Evolutionary conservation across 2,888 invertebrate species (phyloP), one percentile per base, ranked within the genome.

Genomic region (Drosophila mulleri): DNA sequence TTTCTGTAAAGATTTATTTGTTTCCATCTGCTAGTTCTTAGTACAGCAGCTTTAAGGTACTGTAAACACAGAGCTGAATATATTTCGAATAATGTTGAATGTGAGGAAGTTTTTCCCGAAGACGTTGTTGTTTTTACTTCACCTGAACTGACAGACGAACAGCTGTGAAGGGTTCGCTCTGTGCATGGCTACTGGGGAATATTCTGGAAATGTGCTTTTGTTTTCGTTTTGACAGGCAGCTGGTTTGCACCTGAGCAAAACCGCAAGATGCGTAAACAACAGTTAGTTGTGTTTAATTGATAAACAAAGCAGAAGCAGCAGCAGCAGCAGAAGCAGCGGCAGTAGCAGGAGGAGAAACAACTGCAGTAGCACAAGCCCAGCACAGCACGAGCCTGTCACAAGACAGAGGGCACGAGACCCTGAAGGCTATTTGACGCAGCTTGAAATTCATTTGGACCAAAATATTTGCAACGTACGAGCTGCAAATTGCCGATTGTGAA

Each of bases 401-500:
- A 68, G 70, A 65, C 67, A 39, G 39, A 23, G 44, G 44, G 18
- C 29, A 35, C 39, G 54, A 61, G 66, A 50, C 74, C 68, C 81
- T 44, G 9, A 56, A 59, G 66, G 74, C 73, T 67, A 59, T 79
- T 76, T 54, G 67, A 57, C 85, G 67, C 84, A 85, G 84, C 83
- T 75, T 78, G 84, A 75, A 54, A 67, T 78, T 57, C 74, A 59
- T 87, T 78, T 76, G 54, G 48, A 52, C 79, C 83, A 81, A 84
- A 84, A 87, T 85, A 84, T 87, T 87, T 81, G 84, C 84, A 84
- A 83, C 68, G 76, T 76, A 84, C 80, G 78, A 77, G 56, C 69
- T 59, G 76, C 67, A 66, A 47, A 66, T 75, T 61, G 74, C 16
- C 16, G 20, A 42, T 45, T 59, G 76, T 50, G 32, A 63, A 23